A percentile compares a stretch with the other conserved stretches of the same genome.
phyloP scores from a whole-genome alignment of 2,888 invertebrate genomes.

The Patella caerulea region DNA sequence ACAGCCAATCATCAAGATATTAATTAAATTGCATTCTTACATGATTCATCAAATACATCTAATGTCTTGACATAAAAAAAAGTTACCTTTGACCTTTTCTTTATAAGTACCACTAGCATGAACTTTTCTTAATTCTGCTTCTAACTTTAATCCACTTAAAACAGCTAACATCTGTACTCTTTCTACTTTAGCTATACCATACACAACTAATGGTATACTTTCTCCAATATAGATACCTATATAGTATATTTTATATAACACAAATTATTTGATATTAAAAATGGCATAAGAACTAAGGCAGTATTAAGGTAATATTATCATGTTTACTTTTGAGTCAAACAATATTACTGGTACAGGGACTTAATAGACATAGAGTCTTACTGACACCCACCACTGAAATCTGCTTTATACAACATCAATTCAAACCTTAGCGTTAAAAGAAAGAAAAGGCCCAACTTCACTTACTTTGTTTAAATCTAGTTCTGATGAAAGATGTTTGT shows the following conservation, averaged over 20 bases:
- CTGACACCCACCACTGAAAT: too few relatives aligned
- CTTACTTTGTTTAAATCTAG: slow-evolving; percentile 68
- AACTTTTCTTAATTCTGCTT: slow-evolving; percentile 92
- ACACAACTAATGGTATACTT: slow-evolving; percentile 76
- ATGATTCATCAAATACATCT: background rate
- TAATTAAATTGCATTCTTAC: background rate
- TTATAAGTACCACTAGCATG: slow-evolving; percentile 92
- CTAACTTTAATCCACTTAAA: slow-evolving; percentile 91
- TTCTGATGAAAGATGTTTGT: slow-evolving; percentile 58
- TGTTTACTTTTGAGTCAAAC: too few relatives aligned
- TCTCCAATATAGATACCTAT: slow-evolving; percentile 70
- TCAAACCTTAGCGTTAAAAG: background rate
- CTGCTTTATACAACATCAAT: background rate
- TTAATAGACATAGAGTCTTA: too few relatives aligned
- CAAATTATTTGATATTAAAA: too few relatives aligned
- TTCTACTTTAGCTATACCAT: slow-evolving; percentile 88
- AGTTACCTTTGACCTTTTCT: slow-evolving; percentile 77
- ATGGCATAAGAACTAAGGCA: too few relatives aligned
- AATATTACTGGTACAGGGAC: too few relatives aligned
- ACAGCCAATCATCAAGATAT: too few relatives aligned
- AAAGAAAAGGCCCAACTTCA: background rate
- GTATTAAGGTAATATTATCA: too few relatives aligned
- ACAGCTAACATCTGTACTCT: slow-evolving; percentile 79
- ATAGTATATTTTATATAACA: too few relatives aligned
- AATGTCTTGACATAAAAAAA: background rate